Evolutionary conservation across 2,797 vertebrate genomes (phyloP), one percentile per base, ranked within the genome.

Genomic region (Hydrocynus forskahlii): DNA sequence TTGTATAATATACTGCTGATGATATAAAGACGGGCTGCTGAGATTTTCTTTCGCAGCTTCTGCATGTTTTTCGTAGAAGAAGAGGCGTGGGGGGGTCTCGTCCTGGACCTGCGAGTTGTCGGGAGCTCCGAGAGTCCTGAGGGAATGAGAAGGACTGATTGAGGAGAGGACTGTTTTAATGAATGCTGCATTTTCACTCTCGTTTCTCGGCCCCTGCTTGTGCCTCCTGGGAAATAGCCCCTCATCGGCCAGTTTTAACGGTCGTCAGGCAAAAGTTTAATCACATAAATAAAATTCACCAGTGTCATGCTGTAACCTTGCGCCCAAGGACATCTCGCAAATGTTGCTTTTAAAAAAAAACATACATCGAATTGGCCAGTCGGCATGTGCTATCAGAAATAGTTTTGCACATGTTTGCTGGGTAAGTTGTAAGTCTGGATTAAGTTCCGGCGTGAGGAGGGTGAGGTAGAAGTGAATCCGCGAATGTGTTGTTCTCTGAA

Each of bases 1-100:
- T 85, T 84, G 88, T 89, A 88, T 92, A 88, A 73, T 76, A 80
- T 76, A 66, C 54, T 63, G 70, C 75, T 69, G 48, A 76, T 75
- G 77, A 81, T 71, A 80, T 76, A 79, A 79, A 71, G 81, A 67
- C 75, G 21, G 66, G 74, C 71, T 74, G 74, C 64, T 75, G 79
- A 83, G 16, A 82, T 69, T 23, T 63, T 67, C 57, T 79, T 83
- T 81, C 80, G 74, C 54, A 48, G 50, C 64, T 82, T 43, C 43
- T 23, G 19, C 54, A 7, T 50, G 48, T 64, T 60, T 83, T 76
- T 57, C 40, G 40, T 17, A 5, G 57, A 63, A 25, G 57, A 59
- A 50, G 16, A 6, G 45, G 38, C 63, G 25, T 8, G 8, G 40
- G 25, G 43, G 17, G 17, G 81, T 29, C 50, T 35, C 7, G 69